Evolutionary conservation across 1,140 invertebrate species (phyloP), one percentile per base, ranked within the genome.

Genomic region (Drosophila subobscura): DNA sequence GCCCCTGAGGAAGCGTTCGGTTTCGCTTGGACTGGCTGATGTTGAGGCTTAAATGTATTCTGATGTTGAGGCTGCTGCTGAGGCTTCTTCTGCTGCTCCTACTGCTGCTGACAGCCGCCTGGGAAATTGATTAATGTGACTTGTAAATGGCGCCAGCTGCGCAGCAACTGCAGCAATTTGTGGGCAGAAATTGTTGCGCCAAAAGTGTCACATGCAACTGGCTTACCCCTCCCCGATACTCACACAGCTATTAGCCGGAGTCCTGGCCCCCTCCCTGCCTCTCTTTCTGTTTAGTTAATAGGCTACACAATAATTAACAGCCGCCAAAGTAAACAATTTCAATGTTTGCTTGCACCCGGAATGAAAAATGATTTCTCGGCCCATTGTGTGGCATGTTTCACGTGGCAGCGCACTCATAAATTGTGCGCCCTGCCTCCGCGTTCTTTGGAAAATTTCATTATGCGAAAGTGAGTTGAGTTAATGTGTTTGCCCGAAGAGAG

Each of bases 61-160:
- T 12, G 2, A 44, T 46, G 27, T 23, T 49, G 22, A 25, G 37
- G 16, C 25, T 45, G 63, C 33, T 22, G 27, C 20, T 46, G 8
- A 7, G 25, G 25, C 33, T 49, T 14, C 45, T 54, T 58, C 50
- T 55, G 33, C 41, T 51, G 42, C 33, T 56, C 12, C 70, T 66
- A 23, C 46, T 70, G 64, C 52, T 85, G 80, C 53, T 77, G 72
- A 75, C 72, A 75, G 71, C 57, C 63, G 72, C 54, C 60, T 61
- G 81, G 40, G 64, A 85, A 86, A 85, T 86, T 85, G 81, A 85
- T 85, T 85, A 85, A 85, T 85, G 81, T 64, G 81, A 64, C 81
- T 77, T 81, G 73, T 74, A 85, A 86, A 86, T 77, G 81, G 83
- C 80, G 81, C 80, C 81, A 80, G 67, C 65, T 51, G 52, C 29